Percentiles rank a stretch among this genome's conserved stretches.
These are phyloP conservation scores for Amphiura filiformis DNA, from an alignment of 35 echinoderm and acorn worm species.

Conservation along the genomic window DNA sequence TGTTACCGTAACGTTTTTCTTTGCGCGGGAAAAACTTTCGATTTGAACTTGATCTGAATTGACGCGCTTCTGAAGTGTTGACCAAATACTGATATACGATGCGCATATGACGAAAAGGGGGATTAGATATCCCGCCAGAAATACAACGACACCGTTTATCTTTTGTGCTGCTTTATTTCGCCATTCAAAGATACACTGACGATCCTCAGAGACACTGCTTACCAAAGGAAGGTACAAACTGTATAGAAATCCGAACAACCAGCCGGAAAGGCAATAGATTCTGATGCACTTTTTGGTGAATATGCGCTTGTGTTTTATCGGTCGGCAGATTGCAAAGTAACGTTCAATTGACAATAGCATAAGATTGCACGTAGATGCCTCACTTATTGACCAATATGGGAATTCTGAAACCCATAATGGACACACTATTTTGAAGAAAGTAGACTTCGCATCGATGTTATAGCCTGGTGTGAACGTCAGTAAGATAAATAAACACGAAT, in stretches of 20 bases:
- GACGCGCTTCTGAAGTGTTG: conserved; percentile 30
- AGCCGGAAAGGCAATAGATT: conserved; percentile 20
- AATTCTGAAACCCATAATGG: conserved; percentile 59
- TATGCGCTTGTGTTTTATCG: conserved; percentile 45
- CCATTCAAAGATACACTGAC: conserved; percentile 33
- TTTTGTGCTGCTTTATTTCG: conserved; percentile 37
- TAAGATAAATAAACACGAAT: conserved; percentile 35
- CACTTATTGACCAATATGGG: conserved; percentile 52
- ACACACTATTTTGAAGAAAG: conserved; percentile 48
- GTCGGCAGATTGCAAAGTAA: conserved; percentile 60
- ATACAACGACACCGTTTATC: conserved; percentile 37
- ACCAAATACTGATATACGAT: conserved; percentile 52
- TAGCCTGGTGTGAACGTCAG: conserved; percentile 36
- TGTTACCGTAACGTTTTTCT: conserved; percentile 67
- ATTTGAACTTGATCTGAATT: conserved; percentile 8
- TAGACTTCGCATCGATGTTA: too few relatives aligned
- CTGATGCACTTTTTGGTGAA: conserved; percentile 49
- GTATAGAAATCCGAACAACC: conserved; percentile 49
- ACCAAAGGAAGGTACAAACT: conserved; percentile 53
- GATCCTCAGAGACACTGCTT: not conserved
- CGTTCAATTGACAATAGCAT: conserved; percentile 55
- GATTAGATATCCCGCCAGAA: conserved; percentile 53
- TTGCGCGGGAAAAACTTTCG: conserved; percentile 37
- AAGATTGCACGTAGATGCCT: conserved; percentile 62
- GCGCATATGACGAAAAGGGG: conserved; percentile 59